Evolutionary conservation across 2,797 vertebrate species (phyloP), one percentile per base, ranked within the genome.

Genomic region (Phoebastria nigripes): DNA sequence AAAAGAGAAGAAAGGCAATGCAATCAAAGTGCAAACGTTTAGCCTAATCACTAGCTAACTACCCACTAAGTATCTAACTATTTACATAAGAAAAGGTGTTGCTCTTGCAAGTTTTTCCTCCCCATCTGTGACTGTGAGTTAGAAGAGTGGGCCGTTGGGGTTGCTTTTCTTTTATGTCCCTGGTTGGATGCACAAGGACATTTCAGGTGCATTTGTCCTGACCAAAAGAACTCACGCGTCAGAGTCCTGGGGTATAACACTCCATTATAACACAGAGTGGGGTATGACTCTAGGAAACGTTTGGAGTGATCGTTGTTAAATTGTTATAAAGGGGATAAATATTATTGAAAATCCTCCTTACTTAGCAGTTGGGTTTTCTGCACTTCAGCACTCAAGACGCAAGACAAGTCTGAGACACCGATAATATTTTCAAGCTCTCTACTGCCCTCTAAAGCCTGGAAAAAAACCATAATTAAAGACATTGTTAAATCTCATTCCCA

Each of bases 391-490:
- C 95, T 95, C 89, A 99, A 97, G 88, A 93, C 65, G 76, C 92
- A 46, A 47, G 97, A 61, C 6, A 69, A 72, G 82, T 33, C 62
- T 2, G 93, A 97, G 76, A 52, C 42, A 11, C 97, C 96, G 24
- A 97, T 33, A 77, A 98, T 91, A 59, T 90, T 97, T 94, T 96
- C 98, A 97, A 99, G 98, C 98, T 99, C 98, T 98, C 97, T 98
- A 96, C 98, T 99, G 99, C 98, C 98, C 98, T 98, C 98, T 98
- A 98, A 98, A 98, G 99, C 98, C 99, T 99, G 93, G 55, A 98
- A 97, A 98, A 56, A 10, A 96, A 97, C 12, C 67, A 65, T 33
- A 65, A 96, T 52, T 56, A 46, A 81, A 56, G 67, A n/a, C 20
- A 39, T 7, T 6, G 22, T 22, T 77, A 65, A 85, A 73, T 67